Base-by-base conservation (phyloP, 2,888 invertebrate genomes). In the Pediacus dermestoides region DNA sequence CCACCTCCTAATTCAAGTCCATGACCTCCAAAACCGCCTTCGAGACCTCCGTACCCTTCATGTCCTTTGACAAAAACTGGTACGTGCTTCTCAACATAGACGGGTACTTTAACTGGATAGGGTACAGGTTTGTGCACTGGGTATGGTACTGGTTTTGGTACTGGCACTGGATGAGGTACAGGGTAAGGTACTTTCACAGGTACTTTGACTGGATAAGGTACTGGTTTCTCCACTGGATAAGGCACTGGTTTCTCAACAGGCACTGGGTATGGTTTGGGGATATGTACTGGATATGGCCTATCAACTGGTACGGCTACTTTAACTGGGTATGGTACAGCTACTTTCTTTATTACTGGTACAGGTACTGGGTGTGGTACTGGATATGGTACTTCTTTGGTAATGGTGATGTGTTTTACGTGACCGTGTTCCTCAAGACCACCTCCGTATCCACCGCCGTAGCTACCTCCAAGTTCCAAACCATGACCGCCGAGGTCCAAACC, bases 311-410 rank as follows among this genome's bases (percentile, higher is more conserved):
- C 70, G n/a, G 65, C 48, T 32, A 73, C 63, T 46, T 64, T 63
- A 10, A 64, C 62, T 16, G 63, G 65, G 27, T 66, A 61, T 1
- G 73, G 69, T 7, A 72, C 71, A 8, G 71, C 67, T 16, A 72
- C 62, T 38, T 72, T 71, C 46, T 73, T 74, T 50, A 72, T 72
- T 16, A 76, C 72, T 14, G 66, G 66, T 9, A 72, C 70, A 2
- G 74, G 70, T 21, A 78, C 75, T 1, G 80, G 81, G 0, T 76
- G 74, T 1, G 79, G 77, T 1, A 68, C 65, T 10, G 66, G 63
- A 27, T 60, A 59, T 27, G 62, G 58, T 3, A 66, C 52, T 49
- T 63, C 55, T 34, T 73, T 72, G 15, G 70, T 70, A 45, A 74
- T 64, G 30, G 71, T 66, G 21, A 72, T 58, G 16, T 65, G 60